Evolutionary conservation across 2,797 vertebrate genomes (phyloP).

Genomic region (Gobionotothen gibberifrons): DNA sequence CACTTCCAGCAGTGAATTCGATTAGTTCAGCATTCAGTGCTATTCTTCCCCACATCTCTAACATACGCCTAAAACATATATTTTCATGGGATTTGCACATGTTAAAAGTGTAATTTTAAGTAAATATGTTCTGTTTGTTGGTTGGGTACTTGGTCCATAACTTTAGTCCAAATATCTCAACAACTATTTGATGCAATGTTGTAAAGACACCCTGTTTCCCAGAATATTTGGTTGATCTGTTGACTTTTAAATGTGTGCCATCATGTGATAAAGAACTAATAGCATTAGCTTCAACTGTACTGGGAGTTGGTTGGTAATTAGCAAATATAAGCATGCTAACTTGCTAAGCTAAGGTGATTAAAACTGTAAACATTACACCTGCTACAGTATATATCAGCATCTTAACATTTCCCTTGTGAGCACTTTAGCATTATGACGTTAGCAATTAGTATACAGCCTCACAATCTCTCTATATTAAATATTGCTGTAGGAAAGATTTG

Average conservation of each 20-base stretch:
- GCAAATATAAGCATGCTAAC: neutral
- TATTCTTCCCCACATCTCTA: conserved; percentile 8
- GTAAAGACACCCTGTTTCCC: neutral
- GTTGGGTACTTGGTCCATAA: no score
- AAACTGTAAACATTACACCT: neutral
- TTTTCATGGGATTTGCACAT: neutral
- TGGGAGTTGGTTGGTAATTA: neutral
- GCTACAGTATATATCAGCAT: neutral
- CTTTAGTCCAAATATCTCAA: no score
- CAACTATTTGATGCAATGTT: neutral
- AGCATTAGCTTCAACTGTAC: neutral
- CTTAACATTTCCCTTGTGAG: neutral
- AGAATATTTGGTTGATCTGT: neutral
- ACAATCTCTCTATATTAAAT: neutral
- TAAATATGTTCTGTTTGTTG: no score
- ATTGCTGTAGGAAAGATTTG: neutral
- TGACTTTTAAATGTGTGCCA: neutral
- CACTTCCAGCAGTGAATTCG: neutral
- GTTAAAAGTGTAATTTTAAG: no score
- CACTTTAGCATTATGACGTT: neutral
- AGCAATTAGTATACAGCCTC: neutral
- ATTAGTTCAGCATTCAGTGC: no score
- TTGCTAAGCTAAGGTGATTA: neutral
- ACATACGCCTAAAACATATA: neutral
- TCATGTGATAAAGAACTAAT: neutral